Base-by-base conservation (phyloP, 1,140 invertebrate species). In the Sycophila sp. region DNA sequence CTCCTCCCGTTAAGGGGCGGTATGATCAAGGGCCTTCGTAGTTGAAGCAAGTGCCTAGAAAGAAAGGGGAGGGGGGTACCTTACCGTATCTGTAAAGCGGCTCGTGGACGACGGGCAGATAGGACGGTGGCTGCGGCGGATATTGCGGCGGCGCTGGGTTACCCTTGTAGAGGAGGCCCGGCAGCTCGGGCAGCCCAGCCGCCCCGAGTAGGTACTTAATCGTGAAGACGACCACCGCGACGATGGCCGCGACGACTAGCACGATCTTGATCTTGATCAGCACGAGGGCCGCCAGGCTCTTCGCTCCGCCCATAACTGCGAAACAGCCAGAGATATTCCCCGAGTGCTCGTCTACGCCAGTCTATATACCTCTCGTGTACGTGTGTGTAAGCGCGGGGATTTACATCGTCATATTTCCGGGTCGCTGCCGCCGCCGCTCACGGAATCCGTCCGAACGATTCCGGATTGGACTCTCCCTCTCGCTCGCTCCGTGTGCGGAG, bases 181-280 rank as follows among this genome's bases (percentile, higher is more conserved):
- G 26, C 4, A 45, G 19, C 10, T 58, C 15, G 40, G 40, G 28
- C 2, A 67, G 36, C 5, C 26, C 38, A 1, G 56, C 34, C 0
- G 67, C 45, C 0, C 66, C 60, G 4, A 59, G 32, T 0, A 65
- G 45, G 34, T 73, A 73, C 28, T 77, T 77, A 45, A 73, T 64
- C 38, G 76, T 77, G 51, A 72, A 72, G 38, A 76, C 64, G 24
- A 72, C 73, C 8, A 80, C 19, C 19, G 72, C 75, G 63, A 80
- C 71, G 19, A 81, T 67, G 8, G 77, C 76, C 24, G 78, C 64
- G 24, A 78, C 51, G 24, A 73, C 71, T 28, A 80, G 55, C 45
- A 78, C 49, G 51, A 82, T 72, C 64, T 82, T 82, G 56, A 81
- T 77, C 74, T 82, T 82, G 38, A 82, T 72, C 17, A 78, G 64